phyloP scores from a whole-genome alignment of 2,113 vertebrate genomes.

The Clarias gariepinus region DNA sequence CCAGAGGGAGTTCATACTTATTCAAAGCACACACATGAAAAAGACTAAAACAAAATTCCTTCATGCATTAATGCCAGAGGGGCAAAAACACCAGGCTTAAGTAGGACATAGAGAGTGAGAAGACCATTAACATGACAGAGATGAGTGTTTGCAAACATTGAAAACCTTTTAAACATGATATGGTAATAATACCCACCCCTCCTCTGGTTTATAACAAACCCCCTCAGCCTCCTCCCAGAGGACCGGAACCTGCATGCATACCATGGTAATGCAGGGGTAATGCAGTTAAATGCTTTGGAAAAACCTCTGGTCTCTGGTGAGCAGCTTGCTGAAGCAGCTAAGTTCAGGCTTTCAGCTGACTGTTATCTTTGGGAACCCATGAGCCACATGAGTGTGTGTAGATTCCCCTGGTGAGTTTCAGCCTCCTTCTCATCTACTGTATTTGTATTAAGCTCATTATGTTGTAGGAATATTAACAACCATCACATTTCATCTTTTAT shows the following conservation, averaged over 20 bases:
- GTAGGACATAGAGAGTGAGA: neutral
- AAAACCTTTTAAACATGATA: conserved; percentile 44
- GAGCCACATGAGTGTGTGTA: conserved; percentile 61
- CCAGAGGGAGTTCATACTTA: neutral
- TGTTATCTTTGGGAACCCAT: conserved; percentile 69
- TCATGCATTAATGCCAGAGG: neutral
- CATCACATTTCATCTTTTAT: conserved; percentile 14
- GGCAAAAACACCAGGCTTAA: neutral
- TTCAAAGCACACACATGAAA: neutral
- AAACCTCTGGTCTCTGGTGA: conserved; percentile 43
- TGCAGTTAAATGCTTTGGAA: conserved; percentile 60
- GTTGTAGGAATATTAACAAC: conserved; percentile 57
- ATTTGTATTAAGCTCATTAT: conserved; percentile 68
- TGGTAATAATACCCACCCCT: conserved; percentile 42
- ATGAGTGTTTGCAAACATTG: conserved; percentile 40
- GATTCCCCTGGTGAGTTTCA: conserved; percentile 61
- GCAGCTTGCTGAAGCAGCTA: conserved; percentile 54
- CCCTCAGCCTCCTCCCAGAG: conserved; percentile 40
- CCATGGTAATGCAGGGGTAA: conserved; percentile 60
- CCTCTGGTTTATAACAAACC: conserved; percentile 30
- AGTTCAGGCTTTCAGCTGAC: conserved; percentile 61
- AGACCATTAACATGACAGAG: conserved; percentile 10
- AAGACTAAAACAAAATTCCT: neutral
- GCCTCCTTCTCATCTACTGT: conserved; percentile 58
- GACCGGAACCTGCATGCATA: conserved; percentile 55